Conservation (phyloP, 2,113 vertebrate species). For the Heloderma charlesbogerti region DNA sequence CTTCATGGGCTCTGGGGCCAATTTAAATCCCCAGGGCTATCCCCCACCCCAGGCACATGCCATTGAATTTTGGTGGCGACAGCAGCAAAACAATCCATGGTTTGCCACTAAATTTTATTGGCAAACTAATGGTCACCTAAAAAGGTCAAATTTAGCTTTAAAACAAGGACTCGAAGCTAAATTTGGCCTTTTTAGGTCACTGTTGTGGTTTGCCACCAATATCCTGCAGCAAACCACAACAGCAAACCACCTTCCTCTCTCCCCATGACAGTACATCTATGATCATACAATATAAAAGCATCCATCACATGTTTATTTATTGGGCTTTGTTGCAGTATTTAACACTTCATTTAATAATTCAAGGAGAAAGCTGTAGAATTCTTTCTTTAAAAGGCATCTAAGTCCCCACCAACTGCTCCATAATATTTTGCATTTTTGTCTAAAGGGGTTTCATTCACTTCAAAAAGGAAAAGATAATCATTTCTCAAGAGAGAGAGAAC, state of each 20-base stretch:
- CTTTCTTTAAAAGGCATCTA: not conserved
- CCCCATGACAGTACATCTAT: not conserved
- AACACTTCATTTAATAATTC: not conserved
- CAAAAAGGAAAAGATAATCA: not conserved
- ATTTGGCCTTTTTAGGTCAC: too few relatives aligned
- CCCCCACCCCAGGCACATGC: too few relatives aligned
- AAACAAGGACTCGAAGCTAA: too few relatives aligned
- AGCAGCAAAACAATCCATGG: too few relatives aligned
- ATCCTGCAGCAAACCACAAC: too few relatives aligned
- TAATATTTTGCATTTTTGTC: not conserved
- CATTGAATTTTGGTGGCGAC: too few relatives aligned
- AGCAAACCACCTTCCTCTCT: not conserved
- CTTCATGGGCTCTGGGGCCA: too few relatives aligned
- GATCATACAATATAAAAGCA: not conserved
- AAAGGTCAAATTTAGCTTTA: too few relatives aligned
- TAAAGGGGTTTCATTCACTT: not conserved
- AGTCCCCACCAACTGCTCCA: not conserved
- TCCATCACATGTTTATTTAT: not conserved
- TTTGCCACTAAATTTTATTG: too few relatives aligned
- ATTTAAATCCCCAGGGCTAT: too few relatives aligned
- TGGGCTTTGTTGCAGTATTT: not conserved
- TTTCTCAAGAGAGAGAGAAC: not conserved
- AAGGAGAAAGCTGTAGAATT: not conserved
- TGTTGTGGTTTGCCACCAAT: too few relatives aligned
- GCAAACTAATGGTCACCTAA: too few relatives aligned